These are phyloP conservation scores for Melanotaenia nigrans DNA, from an alignment of 2,797 vertebrate species.

Conservation along the genomic window DNA sequence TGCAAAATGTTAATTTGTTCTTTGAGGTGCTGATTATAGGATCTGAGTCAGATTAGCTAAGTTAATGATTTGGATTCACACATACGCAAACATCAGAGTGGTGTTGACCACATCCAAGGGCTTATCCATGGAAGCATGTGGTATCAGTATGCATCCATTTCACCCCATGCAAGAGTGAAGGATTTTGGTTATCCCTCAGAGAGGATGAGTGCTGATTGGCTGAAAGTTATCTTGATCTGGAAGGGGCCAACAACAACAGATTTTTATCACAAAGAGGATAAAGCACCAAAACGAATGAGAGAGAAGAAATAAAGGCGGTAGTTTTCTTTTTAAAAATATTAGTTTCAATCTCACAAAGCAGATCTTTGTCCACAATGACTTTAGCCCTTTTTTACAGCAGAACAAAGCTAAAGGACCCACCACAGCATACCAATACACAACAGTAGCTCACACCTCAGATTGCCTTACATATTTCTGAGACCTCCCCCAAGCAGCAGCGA, in stretches of 20 bases:
- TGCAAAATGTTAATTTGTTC: neutral
- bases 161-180: neutral
- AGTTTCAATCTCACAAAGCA: neutral
- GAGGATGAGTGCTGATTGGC: neutral
- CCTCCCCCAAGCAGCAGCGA: no score
- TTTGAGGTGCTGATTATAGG: neutral
- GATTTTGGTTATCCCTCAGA: neutral
- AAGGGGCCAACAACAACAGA: neutral
- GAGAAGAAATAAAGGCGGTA: neutral
- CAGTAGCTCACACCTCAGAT: no score
- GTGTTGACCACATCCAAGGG: neutral
- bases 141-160: neutral
- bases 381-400: neutral
- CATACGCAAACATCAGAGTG: neutral
- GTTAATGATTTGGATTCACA: constrained; percentile 4
- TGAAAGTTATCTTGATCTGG: neutral
- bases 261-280: neutral
- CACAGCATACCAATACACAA: neutral
- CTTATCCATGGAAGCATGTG: neutral
- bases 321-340: neutral
- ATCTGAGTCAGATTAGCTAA: constrained; percentile 2
- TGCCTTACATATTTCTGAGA: no score
- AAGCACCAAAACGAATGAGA: neutral
- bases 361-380: neutral
- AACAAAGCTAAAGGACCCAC: neutral